A percentile compares a stretch with the other conserved stretches of the same genome.
These are phyloP conservation scores for Catostylus mosaicus DNA, from an alignment of 30 jellyfish, hydroid and myxozoan genomes.

Conservation along the genomic window DNA sequence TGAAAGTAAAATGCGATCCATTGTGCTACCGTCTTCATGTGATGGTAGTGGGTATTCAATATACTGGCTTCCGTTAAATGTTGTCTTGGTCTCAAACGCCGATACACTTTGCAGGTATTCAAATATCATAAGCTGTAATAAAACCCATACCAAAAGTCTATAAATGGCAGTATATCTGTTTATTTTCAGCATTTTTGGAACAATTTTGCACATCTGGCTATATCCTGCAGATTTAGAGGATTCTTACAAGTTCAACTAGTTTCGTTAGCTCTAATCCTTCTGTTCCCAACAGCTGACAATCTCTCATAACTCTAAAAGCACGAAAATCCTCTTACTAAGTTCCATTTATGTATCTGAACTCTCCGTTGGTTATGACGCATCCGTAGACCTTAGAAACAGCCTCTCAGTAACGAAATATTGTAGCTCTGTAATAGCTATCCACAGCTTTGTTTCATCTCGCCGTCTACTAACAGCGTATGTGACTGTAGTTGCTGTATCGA, in stretches of 20 bases:
- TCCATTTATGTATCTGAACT: neutral
- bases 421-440: neutral
- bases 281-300: conserved; percentile 34
- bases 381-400: neutral
- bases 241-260: neutral
- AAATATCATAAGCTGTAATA: neutral
- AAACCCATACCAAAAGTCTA: neutral
- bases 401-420: neutral
- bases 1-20: conserved; percentile 80
- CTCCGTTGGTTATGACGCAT: neutral
- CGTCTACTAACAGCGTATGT: conserved; percentile 44
- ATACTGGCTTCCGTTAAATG: conserved; percentile 69
- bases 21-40: conserved; percentile 45
- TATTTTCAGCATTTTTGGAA: neutral
- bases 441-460: conserved; percentile 10
- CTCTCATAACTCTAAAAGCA: conserved; percentile 20
- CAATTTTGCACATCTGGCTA: neutral
- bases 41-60: conserved; percentile 65
- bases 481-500: conserved; percentile 44
- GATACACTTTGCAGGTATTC: neutral
- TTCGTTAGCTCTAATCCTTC: conserved; percentile 8
- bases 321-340: conserved; percentile 31
- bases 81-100: conserved; percentile 53
- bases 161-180: neutral
- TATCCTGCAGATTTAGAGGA: conserved; percentile 14